phyloP scores from a whole-genome alignment of 2,888 invertebrate species.

The Amphiduros pacificus region DNA sequence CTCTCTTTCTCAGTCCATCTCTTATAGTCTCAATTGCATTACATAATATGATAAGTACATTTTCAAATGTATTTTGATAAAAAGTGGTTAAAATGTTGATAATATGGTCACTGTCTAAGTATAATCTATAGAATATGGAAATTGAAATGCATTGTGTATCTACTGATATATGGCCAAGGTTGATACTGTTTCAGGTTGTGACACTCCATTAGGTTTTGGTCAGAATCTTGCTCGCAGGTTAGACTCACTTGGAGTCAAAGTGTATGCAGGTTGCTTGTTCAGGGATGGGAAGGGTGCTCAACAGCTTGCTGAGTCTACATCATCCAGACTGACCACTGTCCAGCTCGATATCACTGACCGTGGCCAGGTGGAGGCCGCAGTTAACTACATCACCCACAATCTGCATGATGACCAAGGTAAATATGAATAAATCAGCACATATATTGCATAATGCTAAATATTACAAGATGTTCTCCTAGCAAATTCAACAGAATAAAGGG shows the following conservation, averaged over 20 bases:
- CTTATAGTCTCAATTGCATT: no score
- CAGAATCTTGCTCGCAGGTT: neutral
- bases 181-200: neutral
- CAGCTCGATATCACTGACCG: neutral
- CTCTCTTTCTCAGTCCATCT: no score
- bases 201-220: neutral
- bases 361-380: neutral
- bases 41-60: no score
- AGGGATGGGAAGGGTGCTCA: neutral
- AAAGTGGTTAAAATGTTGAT: no score
- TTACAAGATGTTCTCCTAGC: no score
- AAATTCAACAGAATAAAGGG: no score
- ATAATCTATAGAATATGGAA: no score
- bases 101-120: no score
- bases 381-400: neutral
- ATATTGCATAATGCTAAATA: no score
- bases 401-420: neutral
- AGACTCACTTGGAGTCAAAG: neutral
- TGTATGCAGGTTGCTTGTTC: neutral
- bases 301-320: neutral
- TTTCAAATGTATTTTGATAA: no score
- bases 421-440: neutral
- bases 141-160: no score
- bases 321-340: neutral
- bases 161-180: no score